Conservation (phyloP, 2,888 invertebrate genomes). For the Drosophila gaucha region DNA sequence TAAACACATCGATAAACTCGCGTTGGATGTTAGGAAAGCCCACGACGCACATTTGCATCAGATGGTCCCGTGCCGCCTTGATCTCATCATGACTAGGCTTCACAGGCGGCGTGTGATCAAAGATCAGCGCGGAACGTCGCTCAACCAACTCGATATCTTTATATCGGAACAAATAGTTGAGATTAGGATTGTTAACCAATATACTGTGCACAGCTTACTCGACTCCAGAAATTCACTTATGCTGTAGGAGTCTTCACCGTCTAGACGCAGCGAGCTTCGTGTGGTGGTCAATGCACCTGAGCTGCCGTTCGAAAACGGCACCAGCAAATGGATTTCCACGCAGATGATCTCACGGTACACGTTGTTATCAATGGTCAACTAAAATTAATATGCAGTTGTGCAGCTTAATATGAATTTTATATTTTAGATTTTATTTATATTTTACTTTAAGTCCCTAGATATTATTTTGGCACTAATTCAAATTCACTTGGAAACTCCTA, state of each 20-base stretch:
- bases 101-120: conserved; percentile 89
- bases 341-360: conserved; percentile 90
- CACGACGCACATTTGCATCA: conserved; percentile 89
- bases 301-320: conserved; percentile 90
- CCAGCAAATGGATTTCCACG: conserved; percentile 89
- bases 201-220: conserved; percentile 58
- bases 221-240: conserved; percentile 71
- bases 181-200: not conserved
- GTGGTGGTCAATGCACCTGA: conserved; percentile 90
- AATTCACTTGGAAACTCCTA: too few species aligned
- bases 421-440: too few species aligned
- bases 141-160: conserved; percentile 81
- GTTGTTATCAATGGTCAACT: conserved; percentile 90
- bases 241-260: conserved; percentile 85
- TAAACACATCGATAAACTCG: conserved; percentile 88
- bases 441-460: too few species aligned
- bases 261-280: conserved; percentile 86
- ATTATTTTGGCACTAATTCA: too few species aligned
- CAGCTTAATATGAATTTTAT: too few species aligned
- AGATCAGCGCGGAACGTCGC: conserved; percentile 88
- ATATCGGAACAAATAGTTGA: too few species aligned
- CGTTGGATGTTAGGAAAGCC: conserved; percentile 87
- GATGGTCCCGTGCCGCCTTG: conserved; percentile 88
- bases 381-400: conserved; percentile 36
- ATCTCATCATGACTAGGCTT: conserved; percentile 90